These are phyloP conservation scores for Aurelia sp. DNA, from an alignment of 30 jellyfish, hydroid and myxozoan species.

Conservation along the genomic window DNA sequence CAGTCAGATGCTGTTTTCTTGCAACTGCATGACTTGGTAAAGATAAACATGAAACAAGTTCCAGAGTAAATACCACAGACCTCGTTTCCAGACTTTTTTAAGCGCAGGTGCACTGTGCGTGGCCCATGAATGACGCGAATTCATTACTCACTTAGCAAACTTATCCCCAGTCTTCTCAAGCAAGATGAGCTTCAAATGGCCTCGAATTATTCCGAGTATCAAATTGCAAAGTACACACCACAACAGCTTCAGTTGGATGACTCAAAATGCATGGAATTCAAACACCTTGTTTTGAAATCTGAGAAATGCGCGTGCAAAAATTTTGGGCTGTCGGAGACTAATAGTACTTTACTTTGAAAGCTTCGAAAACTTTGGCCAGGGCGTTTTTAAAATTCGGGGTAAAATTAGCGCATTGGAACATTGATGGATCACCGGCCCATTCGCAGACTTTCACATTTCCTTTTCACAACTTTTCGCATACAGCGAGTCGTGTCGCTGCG, in stretches of 20 bases:
- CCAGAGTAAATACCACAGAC: too few species aligned
- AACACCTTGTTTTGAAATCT: not conserved
- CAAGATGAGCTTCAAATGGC: slow-evolving; percentile 1
- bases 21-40: too few species aligned
- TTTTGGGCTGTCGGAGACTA: too few species aligned
- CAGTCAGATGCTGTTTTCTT: too few species aligned
- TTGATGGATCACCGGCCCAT: slow-evolving; percentile 76
- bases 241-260: slow-evolving; percentile 38
- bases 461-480: slow-evolving; percentile 43
- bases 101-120: too few species aligned
- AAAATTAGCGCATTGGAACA: slow-evolving; percentile 37
- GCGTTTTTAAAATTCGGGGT: slow-evolving; percentile 1
- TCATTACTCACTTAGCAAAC: not conserved
- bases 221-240: slow-evolving; percentile 12
- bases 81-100: too few species aligned
- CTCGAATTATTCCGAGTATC: not conserved
- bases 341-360: too few species aligned
- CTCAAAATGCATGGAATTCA: slow-evolving; percentile 41
- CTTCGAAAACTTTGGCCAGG: too few species aligned
- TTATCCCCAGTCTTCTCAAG: slow-evolving; percentile 17
- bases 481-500: slow-evolving; percentile 32
- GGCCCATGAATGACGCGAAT: too few species aligned
- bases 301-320: too few species aligned
- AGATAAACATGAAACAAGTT: too few species aligned
- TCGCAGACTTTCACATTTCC: slow-evolving; percentile 43